These are phyloP conservation scores for Cecropterus lyciades DNA, from an alignment of 1,140 invertebrate genomes.

Conservation along the genomic window DNA sequence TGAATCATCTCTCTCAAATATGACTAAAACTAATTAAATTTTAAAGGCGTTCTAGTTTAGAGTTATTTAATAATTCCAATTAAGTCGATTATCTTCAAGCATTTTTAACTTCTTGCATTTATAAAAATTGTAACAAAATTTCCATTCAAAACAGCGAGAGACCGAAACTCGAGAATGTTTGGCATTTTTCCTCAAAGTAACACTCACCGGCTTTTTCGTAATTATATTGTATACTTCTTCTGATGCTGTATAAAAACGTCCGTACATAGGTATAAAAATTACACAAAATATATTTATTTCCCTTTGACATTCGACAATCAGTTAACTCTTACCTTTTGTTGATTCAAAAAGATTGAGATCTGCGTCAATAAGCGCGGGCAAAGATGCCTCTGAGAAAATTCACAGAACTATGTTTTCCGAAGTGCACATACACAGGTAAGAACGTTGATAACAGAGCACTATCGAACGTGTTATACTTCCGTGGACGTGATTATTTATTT, in stretches of 20 bases:
- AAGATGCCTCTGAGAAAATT: conserved; percentile 51
- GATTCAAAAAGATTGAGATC: conserved; percentile 53
- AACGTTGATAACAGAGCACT: conserved; percentile 47
- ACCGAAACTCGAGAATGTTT: no score
- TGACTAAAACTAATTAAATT: no score
- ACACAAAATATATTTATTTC: background rate
- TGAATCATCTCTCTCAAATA: no score
- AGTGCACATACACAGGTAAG: conserved; percentile 55
- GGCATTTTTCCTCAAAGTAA: no score
- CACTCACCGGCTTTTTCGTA: background rate
- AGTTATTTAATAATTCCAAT: no score
- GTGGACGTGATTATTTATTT: conserved; percentile 38
- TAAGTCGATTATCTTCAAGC: no score
- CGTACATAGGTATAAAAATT: background rate
- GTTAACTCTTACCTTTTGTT: conserved; percentile 69
- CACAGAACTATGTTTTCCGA: conserved; percentile 50
- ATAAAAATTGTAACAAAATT: no score
- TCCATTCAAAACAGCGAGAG: no score
- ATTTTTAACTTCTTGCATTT: no score
- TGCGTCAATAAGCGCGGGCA: conserved; percentile 62
- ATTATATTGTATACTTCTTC: background rate
- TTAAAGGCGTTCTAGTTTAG: no score
- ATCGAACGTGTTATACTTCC: conserved; percentile 38
- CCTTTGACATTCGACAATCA: conserved; percentile 13
- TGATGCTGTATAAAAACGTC: background rate